Evolutionary conservation across 2,113 vertebrate genomes (phyloP).

Genomic region (Rhinolophus sinicus): DNA sequence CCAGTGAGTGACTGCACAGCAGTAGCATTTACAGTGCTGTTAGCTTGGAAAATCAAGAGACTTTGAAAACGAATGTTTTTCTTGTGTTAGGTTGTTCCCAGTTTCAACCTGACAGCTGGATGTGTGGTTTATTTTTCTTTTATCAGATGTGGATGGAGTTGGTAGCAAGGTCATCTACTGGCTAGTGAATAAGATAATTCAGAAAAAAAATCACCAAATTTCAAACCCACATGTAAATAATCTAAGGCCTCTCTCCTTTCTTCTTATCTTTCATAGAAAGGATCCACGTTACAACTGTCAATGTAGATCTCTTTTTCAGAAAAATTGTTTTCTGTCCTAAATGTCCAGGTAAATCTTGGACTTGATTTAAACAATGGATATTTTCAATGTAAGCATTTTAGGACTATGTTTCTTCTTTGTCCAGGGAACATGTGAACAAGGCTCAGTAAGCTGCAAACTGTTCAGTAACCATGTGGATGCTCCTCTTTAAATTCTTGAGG

Average conservation of each 20-base stretch:
- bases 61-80: constrained; percentile 69
- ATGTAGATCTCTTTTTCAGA: constrained; percentile 11
- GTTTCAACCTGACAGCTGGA: neutral
- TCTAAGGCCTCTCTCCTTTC: neutral
- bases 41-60: constrained; percentile 62
- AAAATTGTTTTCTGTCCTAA: constrained; percentile 15
- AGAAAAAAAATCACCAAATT: neutral
- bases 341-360: neutral
- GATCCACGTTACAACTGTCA: neutral
- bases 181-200: constrained; percentile 57
- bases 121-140: constrained; percentile 67
- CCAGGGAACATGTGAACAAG: neutral
- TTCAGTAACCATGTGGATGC: neutral
- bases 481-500: neutral
- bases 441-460: neutral
- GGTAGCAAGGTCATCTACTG: neutral
- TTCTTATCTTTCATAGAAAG: neutral
- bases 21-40: constrained; percentile 59
- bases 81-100: constrained; percentile 56
- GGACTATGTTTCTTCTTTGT: neutral
- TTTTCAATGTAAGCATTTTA: constrained; percentile 32
- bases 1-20: constrained; percentile 49
- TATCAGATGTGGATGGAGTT: neutral
- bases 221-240: neutral
- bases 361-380: neutral